Conservation (phyloP, 2,797 vertebrate genomes). For the Sandelia bainsii region DNA sequence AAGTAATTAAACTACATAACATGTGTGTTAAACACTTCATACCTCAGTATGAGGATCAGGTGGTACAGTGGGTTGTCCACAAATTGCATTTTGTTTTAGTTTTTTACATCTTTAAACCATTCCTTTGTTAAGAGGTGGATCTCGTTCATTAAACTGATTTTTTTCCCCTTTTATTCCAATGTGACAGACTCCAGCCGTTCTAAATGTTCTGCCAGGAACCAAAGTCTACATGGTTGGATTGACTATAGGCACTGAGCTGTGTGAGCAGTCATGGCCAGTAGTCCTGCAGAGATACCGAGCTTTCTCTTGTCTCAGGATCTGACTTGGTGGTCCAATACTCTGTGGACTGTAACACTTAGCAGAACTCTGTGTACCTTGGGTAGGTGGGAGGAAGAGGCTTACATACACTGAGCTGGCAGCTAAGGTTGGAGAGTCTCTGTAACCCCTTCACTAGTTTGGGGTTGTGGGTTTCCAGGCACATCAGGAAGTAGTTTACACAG, state of each 20-base stretch:
- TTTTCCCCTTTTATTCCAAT: too few species aligned
- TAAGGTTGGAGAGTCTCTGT: slow-evolving; percentile 1
- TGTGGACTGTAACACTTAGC: slow-evolving; percentile 18
- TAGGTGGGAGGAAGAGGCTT: slow-evolving; percentile 41
- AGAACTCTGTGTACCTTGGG: slow-evolving; percentile 7
- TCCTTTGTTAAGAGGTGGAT: slow-evolving; percentile 6
- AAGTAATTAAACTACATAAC: too few species aligned
- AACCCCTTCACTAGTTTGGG: slow-evolving; percentile 28
- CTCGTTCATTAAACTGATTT: too few species aligned
- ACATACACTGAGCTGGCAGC: slow-evolving; percentile 40
- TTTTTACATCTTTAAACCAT: too few species aligned
- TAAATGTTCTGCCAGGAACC: too few species aligned
- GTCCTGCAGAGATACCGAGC: slow-evolving; percentile 15
- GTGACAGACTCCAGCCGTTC: too few species aligned
- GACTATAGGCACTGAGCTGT: slow-evolving; percentile 20
- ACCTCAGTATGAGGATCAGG: too few species aligned
- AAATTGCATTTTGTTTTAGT: too few species aligned
- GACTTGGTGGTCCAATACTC: slow-evolving; percentile 33
- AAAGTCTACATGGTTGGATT: background rate
- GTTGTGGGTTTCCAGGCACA: slow-evolving; percentile 32
- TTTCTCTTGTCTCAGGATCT: slow-evolving; percentile 17
- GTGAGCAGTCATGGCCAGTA: slow-evolving; percentile 34
- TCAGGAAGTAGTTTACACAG: slow-evolving; percentile 20
- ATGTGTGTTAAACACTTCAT: too few species aligned
- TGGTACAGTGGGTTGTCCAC: too few species aligned